Base-by-base conservation (phyloP, 2,888 invertebrate genomes). In the Drosophila differens region DNA sequence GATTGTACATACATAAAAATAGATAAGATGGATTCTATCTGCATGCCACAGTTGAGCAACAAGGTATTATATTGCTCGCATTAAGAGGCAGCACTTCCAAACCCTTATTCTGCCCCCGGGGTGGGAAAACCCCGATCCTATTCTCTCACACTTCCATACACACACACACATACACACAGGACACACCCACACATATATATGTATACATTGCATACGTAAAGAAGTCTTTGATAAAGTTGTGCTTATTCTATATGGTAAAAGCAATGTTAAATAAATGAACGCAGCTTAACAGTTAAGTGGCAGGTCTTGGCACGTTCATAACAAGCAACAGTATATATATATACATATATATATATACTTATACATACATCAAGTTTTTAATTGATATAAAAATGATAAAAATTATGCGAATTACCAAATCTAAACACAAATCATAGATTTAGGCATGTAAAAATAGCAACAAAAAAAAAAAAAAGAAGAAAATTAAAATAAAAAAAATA, bases 361-460 rank as follows among this genome's bases (percentile, higher is more conserved):
- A 53, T 25, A 37, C 28, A 57, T 55, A 41, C 37, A 57, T 49
- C 44, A 59, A 55, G 62, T 71, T 76, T 76, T 57, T 73, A 47
- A 72, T 72, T 55, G 44, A 54, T 64, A 72, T 57, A 32, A 59
- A 41, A 47, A 73, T 70, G 3, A 51, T 71, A 39, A 22, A 49
- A 54, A 52, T 22, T 47, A 74, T 64, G 63, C 62, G 37, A 74
- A 58, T 63, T 75, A 70, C 70, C 55, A 75, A 82, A 79, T 75
- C 70, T 71, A 69, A 81, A 81, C 70, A 75, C 76, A 78, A 71
- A 71, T 80, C 70, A 80, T 80, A 79, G 85, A 74, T 70, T 68
- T 79, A 79, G 79, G 78, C 70, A 62, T 81, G 82, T 78, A 81
- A 81, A 82, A 76, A 75, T 70, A 76, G 76, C 60, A 70, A 76